Evolutionary conservation across 2,797 vertebrate genomes (phyloP).

Genomic region (Muscicapa comitata): DNA sequence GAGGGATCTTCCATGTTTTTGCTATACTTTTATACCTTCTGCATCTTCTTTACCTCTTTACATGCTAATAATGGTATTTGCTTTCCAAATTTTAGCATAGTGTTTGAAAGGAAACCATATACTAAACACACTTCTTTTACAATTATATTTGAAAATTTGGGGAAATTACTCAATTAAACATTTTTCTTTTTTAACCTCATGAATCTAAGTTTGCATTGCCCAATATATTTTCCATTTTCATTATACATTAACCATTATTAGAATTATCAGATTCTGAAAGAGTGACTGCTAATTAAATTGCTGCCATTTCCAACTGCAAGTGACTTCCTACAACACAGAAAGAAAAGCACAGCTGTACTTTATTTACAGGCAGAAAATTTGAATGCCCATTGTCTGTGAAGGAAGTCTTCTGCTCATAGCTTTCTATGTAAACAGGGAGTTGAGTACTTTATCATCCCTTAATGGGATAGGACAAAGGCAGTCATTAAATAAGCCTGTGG

Average conservation of each 20-base stretch:
- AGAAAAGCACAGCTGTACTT: neutral
- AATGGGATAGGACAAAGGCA: constrained; percentile 31
- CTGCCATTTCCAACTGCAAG: neutral
- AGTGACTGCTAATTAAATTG: neutral
- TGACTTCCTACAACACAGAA: neutral
- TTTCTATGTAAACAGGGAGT: constrained; percentile 17
- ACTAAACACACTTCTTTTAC: neutral
- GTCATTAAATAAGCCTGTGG: constrained; percentile 39
- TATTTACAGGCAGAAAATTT: neutral
- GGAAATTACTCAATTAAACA: neutral
- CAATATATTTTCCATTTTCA: neutral
- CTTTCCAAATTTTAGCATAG: neutral
- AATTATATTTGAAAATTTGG: neutral
- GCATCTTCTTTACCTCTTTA: neutral
- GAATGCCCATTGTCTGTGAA: neutral
- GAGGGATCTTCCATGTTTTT: neutral
- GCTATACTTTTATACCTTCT: neutral
- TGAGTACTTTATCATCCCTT: constrained; percentile 29
- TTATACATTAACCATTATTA: neutral
- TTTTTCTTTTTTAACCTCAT: neutral
- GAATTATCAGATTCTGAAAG: neutral
- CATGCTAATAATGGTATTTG: neutral
- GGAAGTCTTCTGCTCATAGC: neutral
- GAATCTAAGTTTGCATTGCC: neutral
- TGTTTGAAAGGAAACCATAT: neutral